These are phyloP conservation scores for Siniperca scherzeri DNA, from an alignment of 2,797 vertebrate genomes.

Conservation along the genomic window DNA sequence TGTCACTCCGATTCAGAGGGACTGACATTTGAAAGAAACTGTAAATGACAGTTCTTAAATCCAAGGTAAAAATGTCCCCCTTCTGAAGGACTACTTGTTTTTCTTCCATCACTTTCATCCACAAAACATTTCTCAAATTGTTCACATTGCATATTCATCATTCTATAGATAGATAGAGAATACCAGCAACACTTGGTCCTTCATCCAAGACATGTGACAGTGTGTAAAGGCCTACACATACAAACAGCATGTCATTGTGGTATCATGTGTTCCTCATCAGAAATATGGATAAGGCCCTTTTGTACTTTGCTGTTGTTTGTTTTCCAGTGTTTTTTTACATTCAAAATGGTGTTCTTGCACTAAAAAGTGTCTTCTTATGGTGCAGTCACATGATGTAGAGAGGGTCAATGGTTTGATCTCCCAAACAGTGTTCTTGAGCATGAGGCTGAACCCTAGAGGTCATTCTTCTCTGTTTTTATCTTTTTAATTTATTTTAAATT, in stretches of 20 bases:
- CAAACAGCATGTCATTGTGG: not conserved
- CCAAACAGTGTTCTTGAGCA: not conserved
- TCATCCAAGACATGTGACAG: not conserved
- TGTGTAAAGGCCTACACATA: not conserved
- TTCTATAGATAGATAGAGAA: not conserved
- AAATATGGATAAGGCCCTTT: not conserved
- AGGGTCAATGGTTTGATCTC: not conserved
- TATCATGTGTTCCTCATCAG: not conserved
- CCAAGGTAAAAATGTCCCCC: not conserved
- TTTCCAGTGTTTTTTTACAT: too few relatives aligned
- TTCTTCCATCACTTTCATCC: constrained; percentile 9
- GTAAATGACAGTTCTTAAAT: constrained; percentile 31
- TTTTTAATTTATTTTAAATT: not conserved
- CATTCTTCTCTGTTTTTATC: not conserved
- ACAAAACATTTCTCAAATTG: constrained; percentile 10
- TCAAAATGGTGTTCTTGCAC: too few relatives aligned
- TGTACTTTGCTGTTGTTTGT: too few relatives aligned
- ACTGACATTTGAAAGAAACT: constrained; percentile 44
- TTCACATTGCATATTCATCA: constrained; percentile 9
- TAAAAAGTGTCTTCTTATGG: too few relatives aligned
- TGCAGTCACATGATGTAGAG: not conserved
- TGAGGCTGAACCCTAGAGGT: not conserved
- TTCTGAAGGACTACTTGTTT: constrained; percentile 19
- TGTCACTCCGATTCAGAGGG: constrained; percentile 6
- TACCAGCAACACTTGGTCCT: constrained; percentile 5